Evolutionary conservation across 2,797 vertebrate genomes (phyloP).

Genomic region (Clarias fuscus): DNA sequence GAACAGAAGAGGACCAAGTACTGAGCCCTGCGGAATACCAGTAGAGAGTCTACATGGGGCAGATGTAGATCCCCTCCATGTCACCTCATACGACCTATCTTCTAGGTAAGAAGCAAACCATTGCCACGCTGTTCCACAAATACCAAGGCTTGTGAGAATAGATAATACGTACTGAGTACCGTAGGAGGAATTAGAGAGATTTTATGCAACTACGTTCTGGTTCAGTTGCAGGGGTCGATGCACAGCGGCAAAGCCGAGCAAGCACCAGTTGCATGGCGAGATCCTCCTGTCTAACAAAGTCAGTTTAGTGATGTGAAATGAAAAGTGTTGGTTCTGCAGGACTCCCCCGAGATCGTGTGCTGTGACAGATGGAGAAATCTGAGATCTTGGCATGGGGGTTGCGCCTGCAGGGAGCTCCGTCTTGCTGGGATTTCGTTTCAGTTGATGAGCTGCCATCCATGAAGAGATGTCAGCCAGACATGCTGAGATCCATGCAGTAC

Average conservation of each 20-base stretch:
- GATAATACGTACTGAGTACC: neutral
- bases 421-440: slow-evolving; percentile 10
- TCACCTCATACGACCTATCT: no score
- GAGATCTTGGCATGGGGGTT: slow-evolving; percentile 4
- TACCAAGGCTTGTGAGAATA: no score
- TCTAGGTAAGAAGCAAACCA: no score
- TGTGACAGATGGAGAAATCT: slow-evolving; percentile 15
- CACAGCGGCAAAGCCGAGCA: neutral
- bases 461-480: neutral
- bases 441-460: slow-evolving; percentile 2
- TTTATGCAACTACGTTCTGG: neutral
- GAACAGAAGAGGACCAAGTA: no score
- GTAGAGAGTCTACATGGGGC: no score
- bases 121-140: no score
- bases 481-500: neutral
- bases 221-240: neutral
- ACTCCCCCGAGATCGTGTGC: neutral
- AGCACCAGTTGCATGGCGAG: neutral
- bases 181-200: neutral
- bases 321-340: neutral
- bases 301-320: neutral
- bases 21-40: no score
- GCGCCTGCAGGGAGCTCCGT: neutral
- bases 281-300: neutral
- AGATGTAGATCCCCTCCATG: no score